Evolutionary conservation across 1,140 invertebrate species (phyloP), one percentile per base, ranked within the genome.

Genomic region (Idris sp.): DNA sequence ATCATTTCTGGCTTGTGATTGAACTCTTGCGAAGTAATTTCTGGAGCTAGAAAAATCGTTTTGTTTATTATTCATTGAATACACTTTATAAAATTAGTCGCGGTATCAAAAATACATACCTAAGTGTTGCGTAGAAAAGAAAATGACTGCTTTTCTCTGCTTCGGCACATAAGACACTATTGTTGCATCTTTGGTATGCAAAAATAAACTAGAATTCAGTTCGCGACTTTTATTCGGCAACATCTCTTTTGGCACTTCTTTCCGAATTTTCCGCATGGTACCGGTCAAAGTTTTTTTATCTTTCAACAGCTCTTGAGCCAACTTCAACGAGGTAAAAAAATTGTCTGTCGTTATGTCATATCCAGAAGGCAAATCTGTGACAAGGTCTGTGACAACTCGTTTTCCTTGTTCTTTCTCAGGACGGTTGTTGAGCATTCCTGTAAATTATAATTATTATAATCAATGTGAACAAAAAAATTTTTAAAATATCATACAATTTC

Each of bases 141-240:
- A 22, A 11, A 59, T 9, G 18, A 59, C 43, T 6, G 41, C 33
- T 59, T 25, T 48, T 10, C 14, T 25, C 28, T 48, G 36, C 15
- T 46, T 59, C 13, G 56, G 43, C 4, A 46, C 56, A 38, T 48
- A 59, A 11, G 56, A 59, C 4, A 59, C 41, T 31, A 59, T 59
- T 1, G 41, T 59, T 8, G 13, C 14, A 8, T 48, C 22, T 35
- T 43, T 26, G 13, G 22, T 46, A 9, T 46, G 56, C 18, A 59
- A 30, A 38, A 59, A 59, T 8, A 19, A 25, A 44, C 43, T 59
- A 4, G 56, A 59, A 10, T 59, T 15, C n/a, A 13, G 14, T 44
- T 46, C 22, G 16, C 56, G 54, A 46, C 18, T 46, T 36, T 59
- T 59, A 10, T 46, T 44, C 26, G 40, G 40, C 10, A 59, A 11